Evolutionary conservation across 2,888 invertebrate genomes (phyloP), one percentile per base, ranked within the genome.

Genomic region (Athrips mouffetella): DNA sequence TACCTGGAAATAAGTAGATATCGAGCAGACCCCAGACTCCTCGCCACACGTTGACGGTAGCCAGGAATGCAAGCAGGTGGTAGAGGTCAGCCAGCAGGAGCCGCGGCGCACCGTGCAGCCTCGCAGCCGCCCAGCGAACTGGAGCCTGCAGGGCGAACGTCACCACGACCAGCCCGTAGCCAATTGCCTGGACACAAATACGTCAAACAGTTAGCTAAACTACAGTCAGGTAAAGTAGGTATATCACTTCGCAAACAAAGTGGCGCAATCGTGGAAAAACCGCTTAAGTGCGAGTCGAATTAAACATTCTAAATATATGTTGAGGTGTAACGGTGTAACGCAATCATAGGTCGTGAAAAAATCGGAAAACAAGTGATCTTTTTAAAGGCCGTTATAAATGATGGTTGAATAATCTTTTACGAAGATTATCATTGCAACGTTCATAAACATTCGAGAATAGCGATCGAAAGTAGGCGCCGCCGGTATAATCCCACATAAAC

Each of bases 21-120:
- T 96, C 95, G 18, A 96, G 87, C 49, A 94, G 77, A 54, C 92
- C 93, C 96, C 96, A 96, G 48, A 96, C 91, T 10, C 96, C 96
- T 39, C 96, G 90, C 96, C 96, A 96, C 8, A 96, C 94, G 75
- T 96, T 96, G 46, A 96, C 93, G 0, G 95, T 95, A 10, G 95
- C 95, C 54, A 94, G 73, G 70, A 95, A 94, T 30, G 94, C 93
- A 55, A 95, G 80, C 52, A 96, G 85, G 54, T 95, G 91, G 81
- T 94, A 95, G 8, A 92, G 71, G 70, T 96, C 96, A 16, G 95
- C 94, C 1, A 93, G 88, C 27, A 94, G 70, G 18, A 96, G 83
- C 52, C 95, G 89, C 7, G 90, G 70, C 4, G 93, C 86, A 7
- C 95, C 95, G 52, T 90, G 89, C 2, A 94, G 81, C 45, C 91